Percentiles rank a stretch among this genome's conserved stretches.
Evolutionary conservation across 2,888 invertebrate genomes (phyloP).

Genomic region (Oscheius myriophilus): DNA sequence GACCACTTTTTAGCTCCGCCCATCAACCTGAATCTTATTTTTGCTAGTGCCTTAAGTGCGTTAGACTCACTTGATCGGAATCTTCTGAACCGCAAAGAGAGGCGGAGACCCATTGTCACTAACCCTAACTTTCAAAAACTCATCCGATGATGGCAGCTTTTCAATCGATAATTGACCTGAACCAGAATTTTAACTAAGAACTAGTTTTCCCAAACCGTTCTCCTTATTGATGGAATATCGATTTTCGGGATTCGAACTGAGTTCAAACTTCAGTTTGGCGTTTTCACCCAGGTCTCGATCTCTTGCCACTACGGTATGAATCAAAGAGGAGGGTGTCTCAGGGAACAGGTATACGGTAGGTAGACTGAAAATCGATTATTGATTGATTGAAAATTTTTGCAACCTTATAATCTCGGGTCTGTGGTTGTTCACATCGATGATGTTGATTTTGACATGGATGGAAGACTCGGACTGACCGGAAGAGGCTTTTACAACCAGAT

Average conservation of each 20-base stretch:
- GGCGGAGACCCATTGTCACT: constrained; percentile 44
- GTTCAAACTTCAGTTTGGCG: constrained; percentile 34
- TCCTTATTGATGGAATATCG: constrained; percentile 12
- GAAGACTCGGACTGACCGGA: constrained; percentile 34
- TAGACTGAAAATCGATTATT: constrained; percentile 13
- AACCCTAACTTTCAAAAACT: constrained; percentile 39
- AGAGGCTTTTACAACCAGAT: constrained; percentile 42
- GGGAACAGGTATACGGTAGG: constrained; percentile 9
- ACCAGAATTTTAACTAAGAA: background rate
- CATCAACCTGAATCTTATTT: constrained; percentile 7
- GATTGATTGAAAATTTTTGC: background rate
- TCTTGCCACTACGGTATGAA: constrained; percentile 52
- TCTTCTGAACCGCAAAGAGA: constrained; percentile 44
- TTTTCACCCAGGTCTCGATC: constrained; percentile 41
- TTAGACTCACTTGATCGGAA: constrained; percentile 20
- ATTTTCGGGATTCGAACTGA: constrained; percentile 28
- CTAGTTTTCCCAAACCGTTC: constrained; percentile 21
- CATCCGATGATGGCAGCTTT: constrained; percentile 19
- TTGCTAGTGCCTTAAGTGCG: background rate
- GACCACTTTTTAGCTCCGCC: constrained; percentile 35
- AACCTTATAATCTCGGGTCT: constrained; percentile 84
- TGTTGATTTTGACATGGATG: constrained; percentile 74
- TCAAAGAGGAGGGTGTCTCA: constrained; percentile 14
- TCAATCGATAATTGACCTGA: constrained; percentile 37
- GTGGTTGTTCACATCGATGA: constrained; percentile 90